Evolutionary conservation across 2,797 vertebrate species (phyloP).

Genomic region (Notamacropus eugenii): DNA sequence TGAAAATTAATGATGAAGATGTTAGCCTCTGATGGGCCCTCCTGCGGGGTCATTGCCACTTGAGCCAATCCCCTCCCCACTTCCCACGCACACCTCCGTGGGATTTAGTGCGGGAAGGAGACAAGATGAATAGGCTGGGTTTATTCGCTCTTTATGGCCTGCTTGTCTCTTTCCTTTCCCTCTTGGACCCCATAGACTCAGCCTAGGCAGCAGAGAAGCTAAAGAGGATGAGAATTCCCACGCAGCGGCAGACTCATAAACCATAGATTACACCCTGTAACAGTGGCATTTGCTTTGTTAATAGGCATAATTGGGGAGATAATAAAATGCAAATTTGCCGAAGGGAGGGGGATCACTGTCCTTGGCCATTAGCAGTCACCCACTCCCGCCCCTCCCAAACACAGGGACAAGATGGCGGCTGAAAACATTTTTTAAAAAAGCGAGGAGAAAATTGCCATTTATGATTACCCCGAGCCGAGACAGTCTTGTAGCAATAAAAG

Average conservation of each 20-base stretch:
- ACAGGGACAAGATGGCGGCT: not conserved
- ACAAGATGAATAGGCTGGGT: not conserved
- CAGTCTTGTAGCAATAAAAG: conserved; percentile 14
- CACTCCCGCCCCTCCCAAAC: not conserved
- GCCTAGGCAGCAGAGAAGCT: not conserved
- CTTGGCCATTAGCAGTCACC: not conserved
- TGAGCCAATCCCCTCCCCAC: not conserved
- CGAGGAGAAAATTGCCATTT: no score
- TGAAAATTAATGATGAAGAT: not conserved
- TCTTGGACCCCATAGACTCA: not conserved
- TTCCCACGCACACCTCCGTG: not conserved
- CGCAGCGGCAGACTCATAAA: not conserved
- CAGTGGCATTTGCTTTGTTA: not conserved
- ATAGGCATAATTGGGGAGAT: not conserved
- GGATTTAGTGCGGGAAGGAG: not conserved
- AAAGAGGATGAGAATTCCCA: not conserved
- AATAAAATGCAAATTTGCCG: not conserved
- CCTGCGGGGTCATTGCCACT: not conserved
- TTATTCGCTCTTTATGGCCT: not conserved
- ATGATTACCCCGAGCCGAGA: not conserved
- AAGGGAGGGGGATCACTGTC: not conserved
- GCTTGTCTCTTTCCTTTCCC: not conserved
- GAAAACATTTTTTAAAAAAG: not conserved
- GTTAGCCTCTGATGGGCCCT: not conserved
- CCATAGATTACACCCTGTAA: not conserved